Conservation (phyloP, 2,888 invertebrate species). For the Acleris emargana region DNA sequence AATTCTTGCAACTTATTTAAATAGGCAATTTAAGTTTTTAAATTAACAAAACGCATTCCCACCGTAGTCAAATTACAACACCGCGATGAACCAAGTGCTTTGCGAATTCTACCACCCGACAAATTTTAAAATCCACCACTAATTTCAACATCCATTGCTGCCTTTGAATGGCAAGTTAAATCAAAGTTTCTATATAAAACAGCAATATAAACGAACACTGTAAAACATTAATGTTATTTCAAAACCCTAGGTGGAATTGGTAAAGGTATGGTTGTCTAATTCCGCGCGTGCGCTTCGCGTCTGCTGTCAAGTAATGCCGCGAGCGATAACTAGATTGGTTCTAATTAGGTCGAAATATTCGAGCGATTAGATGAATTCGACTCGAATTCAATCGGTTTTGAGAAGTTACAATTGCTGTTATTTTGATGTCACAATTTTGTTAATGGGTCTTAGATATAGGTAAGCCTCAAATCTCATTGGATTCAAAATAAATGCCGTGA, state of each 20-base stretch:
- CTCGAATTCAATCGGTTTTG: slow-evolving; percentile 47
- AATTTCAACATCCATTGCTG: slow-evolving; percentile 2
- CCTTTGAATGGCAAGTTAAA: not conserved
- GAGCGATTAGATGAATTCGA: slow-evolving; percentile 52
- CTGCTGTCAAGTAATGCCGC: slow-evolving; percentile 68
- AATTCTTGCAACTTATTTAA: slow-evolving; percentile 55
- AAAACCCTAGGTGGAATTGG: slow-evolving; percentile 41
- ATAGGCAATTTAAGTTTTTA: slow-evolving; percentile 55
- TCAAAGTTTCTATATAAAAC: slow-evolving; percentile 36
- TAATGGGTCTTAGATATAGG: not conserved
- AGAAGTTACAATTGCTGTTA: slow-evolving; percentile 47
- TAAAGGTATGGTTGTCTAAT: slow-evolving; percentile 60
- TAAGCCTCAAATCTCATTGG: not conserved
- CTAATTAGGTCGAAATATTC: slow-evolving; percentile 66
- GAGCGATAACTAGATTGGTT: slow-evolving; percentile 51
- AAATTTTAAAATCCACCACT: not conserved
- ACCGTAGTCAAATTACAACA: slow-evolving; percentile 55
- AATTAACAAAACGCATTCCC: slow-evolving; percentile 55
- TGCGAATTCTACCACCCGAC: slow-evolving; percentile 21
- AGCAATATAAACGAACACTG: slow-evolving; percentile 39
- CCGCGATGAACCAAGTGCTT: slow-evolving; percentile 29
- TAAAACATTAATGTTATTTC: slow-evolving; percentile 24
- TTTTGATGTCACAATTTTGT: slow-evolving; percentile 44
- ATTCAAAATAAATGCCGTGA: too few species aligned
- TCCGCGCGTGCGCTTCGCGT: slow-evolving; percentile 65